Evolutionary conservation across 1,140 invertebrate species (phyloP).

Genomic region (Aphis craccivora): DNA sequence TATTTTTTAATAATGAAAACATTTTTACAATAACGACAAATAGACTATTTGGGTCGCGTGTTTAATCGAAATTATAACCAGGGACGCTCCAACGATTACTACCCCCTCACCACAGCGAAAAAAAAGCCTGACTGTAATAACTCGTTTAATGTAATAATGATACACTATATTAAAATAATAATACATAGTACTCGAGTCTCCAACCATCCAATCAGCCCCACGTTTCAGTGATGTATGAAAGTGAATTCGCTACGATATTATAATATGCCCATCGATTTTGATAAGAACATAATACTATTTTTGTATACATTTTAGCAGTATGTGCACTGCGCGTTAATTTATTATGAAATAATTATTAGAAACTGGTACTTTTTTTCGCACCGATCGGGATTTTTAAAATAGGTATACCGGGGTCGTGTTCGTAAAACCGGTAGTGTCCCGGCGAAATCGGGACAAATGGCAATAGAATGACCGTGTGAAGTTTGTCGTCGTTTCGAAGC

Average conservation of each 20-base stretch:
- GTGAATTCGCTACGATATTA: neutral
- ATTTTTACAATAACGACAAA: neutral
- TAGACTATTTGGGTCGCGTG: neutral
- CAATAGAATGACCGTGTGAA: neutral
- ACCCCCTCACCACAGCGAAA: too few relatives aligned
- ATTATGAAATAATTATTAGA: neutral
- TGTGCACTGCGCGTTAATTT: neutral
- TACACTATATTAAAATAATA: too few relatives aligned
- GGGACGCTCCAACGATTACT: neutral
- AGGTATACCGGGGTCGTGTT: neutral
- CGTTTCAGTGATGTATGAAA: neutral
- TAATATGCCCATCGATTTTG: neutral
- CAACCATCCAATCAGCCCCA: too few relatives aligned
- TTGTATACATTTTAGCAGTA: neutral
- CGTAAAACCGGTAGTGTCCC: neutral
- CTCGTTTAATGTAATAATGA: neutral
- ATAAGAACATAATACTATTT: neutral
- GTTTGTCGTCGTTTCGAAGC: neutral
- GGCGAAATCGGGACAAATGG: neutral
- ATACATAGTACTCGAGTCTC: neutral
- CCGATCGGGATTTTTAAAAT: neutral
- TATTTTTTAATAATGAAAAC: neutral
- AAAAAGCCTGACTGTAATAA: neutral
- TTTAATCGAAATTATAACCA: neutral
- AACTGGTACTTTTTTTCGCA: neutral